Evolutionary conservation across 2,888 invertebrate genomes (phyloP).

Genomic region (Amblyteles armatorius): DNA sequence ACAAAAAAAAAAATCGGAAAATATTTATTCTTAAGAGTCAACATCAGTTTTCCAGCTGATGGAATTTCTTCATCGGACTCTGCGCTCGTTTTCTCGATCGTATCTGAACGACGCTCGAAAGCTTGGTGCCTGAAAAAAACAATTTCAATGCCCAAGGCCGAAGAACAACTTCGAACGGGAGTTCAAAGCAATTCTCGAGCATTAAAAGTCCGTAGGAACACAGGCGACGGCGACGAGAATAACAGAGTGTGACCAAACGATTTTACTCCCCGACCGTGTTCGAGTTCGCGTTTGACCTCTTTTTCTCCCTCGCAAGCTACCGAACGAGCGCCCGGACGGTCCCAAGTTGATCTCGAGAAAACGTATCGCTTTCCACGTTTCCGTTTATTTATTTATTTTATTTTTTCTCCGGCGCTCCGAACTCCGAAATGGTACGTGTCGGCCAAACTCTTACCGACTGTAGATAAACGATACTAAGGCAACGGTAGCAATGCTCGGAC

Average conservation of each 20-base stretch:
- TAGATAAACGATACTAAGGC: no score
- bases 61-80: no score
- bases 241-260: conserved; percentile 22
- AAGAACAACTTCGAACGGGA: neutral
- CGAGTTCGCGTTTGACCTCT: conserved; percentile 41
- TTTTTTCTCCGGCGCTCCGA: neutral
- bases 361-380: conserved; percentile 36
- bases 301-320: conserved; percentile 27
- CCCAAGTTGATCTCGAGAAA: conserved; percentile 19
- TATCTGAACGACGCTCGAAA: no score
- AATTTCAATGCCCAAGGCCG: neutral
- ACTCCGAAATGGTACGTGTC: conserved; percentile 15
- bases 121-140: neutral
- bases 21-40: neutral
- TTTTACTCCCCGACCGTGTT: conserved; percentile 22
- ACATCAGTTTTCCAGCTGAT: no score
- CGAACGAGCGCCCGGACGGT: conserved; percentile 3
- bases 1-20: neutral
- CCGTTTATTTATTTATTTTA: neutral
- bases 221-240: conserved; percentile 29
- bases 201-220: neutral
- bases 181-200: neutral
- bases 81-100: no score
- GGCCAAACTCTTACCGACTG: neutral
- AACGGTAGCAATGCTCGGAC: no score